Percentiles rank a stretch among this genome's conserved stretches.
Evolutionary conservation across 2,113 vertebrate species (phyloP).

Genomic region (Australoheros scitulus): DNA sequence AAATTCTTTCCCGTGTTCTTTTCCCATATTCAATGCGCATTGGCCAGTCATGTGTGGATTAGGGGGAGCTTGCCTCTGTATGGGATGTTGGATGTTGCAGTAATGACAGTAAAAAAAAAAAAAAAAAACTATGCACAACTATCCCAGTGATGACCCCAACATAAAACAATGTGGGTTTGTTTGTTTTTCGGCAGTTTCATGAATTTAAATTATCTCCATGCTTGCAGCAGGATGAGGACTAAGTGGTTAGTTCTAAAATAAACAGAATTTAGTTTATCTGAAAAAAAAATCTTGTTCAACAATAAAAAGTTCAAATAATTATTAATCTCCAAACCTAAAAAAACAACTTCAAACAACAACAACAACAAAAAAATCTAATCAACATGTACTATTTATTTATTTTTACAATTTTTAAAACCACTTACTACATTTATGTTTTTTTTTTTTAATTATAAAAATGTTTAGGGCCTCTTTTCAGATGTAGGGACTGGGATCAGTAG

Average conservation of each 20-base stretch:
- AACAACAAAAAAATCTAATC: too few relatives aligned
- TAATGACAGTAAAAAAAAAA: background rate
- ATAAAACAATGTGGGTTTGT: background rate
- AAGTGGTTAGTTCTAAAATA: background rate
- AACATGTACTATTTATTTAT: too few relatives aligned
- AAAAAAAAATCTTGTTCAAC: background rate
- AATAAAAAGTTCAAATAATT: background rate
- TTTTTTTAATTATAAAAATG: background rate
- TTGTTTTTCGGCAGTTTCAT: background rate
- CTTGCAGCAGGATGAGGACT: background rate
- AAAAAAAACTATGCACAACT: background rate
- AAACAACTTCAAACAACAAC: background rate
- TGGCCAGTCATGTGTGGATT: background rate
- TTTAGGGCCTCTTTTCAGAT: background rate
- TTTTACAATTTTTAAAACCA: too few relatives aligned
- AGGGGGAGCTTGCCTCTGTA: background rate
- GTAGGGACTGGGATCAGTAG: background rate
- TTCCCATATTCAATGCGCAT: background rate
- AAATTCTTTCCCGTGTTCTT: background rate
- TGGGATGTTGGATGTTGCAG: background rate
- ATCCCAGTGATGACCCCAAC: background rate
- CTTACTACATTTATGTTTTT: background rate
- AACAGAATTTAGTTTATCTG: background rate
- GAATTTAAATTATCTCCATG: background rate
- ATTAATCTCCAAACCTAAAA: background rate